These are phyloP conservation scores for Seira ritae DNA, from an alignment of 2,888 invertebrate species.

Conservation along the genomic window DNA sequence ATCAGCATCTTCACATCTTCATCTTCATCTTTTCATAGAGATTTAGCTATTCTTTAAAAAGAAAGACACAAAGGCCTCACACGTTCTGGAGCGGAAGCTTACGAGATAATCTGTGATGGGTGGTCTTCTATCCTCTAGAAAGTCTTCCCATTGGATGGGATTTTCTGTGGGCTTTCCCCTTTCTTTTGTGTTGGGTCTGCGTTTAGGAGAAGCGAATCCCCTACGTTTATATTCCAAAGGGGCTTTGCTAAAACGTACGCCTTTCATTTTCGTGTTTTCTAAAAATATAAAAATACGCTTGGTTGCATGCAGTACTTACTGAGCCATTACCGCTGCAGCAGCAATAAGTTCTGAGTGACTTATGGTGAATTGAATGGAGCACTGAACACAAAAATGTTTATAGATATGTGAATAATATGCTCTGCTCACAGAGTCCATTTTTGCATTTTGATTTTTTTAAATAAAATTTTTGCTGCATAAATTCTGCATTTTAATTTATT, in stretches of 20 bases:
- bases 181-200: constrained; percentile 19
- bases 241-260: not conserved
- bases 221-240: not conserved
- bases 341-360: too few relatives aligned
- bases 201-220: not conserved
- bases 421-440: too few relatives aligned
- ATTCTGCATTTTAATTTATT: too few relatives aligned
- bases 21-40: constrained; percentile 16
- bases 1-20: not conserved
- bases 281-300: too few relatives aligned
- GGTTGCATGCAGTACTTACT: too few relatives aligned
- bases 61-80: constrained; percentile 34
- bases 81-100: constrained; percentile 48
- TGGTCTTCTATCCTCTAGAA: not conserved
- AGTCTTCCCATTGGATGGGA: constrained; percentile 28
- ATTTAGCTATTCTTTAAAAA: not conserved
- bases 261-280: not conserved
- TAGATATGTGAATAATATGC: too few relatives aligned
- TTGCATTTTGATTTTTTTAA: too few relatives aligned
- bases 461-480: too few relatives aligned
- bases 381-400: too few relatives aligned
- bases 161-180: constrained; percentile 34
- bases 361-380: too few relatives aligned
- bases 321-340: too few relatives aligned
- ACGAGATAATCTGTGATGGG: constrained; percentile 37